Conservation (phyloP, 2,797 vertebrate species). For the Enteromius fasciolatus region DNA sequence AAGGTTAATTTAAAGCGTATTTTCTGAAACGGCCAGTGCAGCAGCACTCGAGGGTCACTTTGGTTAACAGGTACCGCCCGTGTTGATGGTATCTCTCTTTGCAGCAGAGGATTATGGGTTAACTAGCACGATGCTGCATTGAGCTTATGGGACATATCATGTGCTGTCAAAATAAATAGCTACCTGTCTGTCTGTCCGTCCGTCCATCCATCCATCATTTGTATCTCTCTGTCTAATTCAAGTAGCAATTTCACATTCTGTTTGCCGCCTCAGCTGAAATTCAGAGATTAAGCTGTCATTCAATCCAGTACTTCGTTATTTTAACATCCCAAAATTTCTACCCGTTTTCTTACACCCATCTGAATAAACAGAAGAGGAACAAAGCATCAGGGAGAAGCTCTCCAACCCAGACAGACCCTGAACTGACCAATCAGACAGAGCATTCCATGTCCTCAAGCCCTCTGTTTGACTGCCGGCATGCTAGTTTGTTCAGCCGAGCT, state of each 20-base stretch:
- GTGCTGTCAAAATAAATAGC: background rate
- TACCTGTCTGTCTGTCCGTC: background rate
- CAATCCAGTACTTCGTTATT: conserved; percentile 3
- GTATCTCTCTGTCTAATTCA: background rate
- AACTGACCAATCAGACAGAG: conserved; percentile 43
- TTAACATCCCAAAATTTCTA: background rate
- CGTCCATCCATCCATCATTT: background rate
- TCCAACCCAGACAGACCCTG: conserved; percentile 3
- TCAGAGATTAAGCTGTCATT: background rate
- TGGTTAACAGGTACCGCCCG: conserved; percentile 6
- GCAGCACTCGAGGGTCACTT: conserved; percentile 24
- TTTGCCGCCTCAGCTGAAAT: conserved; percentile 11
- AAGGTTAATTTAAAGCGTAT: conserved; percentile 17
- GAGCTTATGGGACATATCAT: background rate
- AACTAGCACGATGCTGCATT: background rate
- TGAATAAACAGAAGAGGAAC: conserved; percentile 28
- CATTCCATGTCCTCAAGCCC: conserved; percentile 34
- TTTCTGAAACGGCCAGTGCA: conserved; percentile 8
- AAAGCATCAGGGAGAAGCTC: conserved; percentile 19
- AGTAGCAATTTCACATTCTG: background rate
- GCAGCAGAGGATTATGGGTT: background rate
- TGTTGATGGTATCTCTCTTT: conserved; percentile 23
- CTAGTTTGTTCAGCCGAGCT: conserved; percentile 63
- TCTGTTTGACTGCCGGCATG: conserved; percentile 64
- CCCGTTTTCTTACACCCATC: conserved; percentile 23